Conservation (phyloP, 2,888 invertebrate species). For the Drosophila tripunctata region DNA sequence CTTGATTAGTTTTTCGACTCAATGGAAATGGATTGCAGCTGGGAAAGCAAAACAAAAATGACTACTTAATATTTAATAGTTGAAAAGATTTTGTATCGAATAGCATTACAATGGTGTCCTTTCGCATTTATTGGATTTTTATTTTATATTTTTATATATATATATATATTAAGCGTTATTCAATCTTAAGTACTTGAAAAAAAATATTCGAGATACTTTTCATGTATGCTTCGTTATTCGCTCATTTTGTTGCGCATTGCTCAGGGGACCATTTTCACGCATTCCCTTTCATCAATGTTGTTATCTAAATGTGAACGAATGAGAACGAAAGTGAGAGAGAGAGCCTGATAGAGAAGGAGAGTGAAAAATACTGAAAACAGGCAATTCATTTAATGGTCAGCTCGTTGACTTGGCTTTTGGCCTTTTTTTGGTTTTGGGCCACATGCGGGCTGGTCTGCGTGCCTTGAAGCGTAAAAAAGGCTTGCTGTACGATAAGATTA, state of each 20-base stretch:
- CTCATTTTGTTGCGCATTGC: conserved; percentile 34
- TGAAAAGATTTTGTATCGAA: too few relatives aligned
- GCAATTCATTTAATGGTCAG: conserved; percentile 57
- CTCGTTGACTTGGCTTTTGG: conserved; percentile 57
- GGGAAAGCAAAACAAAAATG: background rate
- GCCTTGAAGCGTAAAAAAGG: conserved; percentile 69
- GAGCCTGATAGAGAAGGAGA: too few relatives aligned
- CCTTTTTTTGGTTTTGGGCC: conserved; percentile 23
- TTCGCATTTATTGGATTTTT: too few relatives aligned
- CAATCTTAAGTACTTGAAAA: background rate
- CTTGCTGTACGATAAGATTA: conserved; percentile 72
- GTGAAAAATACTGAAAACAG: too few relatives aligned
- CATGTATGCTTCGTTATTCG: conserved; percentile 8
- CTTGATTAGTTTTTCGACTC: too few relatives aligned
- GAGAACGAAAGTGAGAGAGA: background rate
- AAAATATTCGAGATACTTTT: conserved; percentile 1
- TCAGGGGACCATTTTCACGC: conserved; percentile 29
- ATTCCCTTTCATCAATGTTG: conserved; percentile 13
- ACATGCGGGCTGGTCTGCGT: conserved; percentile 53
- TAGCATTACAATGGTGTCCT: background rate
- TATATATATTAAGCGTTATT: background rate
- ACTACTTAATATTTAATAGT: too few relatives aligned
- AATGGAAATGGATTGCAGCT: too few relatives aligned
- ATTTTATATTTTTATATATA: too few relatives aligned
- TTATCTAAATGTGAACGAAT: conserved; percentile 5